Base-by-base conservation (phyloP, 1,140 invertebrate genomes). In the Aradophagus sp. region DNA sequence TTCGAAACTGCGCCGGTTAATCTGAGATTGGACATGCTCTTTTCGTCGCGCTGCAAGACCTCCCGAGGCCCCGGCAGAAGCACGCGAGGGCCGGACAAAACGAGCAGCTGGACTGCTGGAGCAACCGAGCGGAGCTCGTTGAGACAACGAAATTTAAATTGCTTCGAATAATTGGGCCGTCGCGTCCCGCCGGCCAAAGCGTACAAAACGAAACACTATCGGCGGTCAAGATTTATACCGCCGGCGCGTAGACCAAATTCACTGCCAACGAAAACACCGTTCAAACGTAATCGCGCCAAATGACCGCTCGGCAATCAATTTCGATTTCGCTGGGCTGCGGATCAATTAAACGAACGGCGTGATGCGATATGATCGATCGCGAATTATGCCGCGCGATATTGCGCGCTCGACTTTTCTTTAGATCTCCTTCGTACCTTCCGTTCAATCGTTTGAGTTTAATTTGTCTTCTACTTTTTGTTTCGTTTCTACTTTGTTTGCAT, bases 121-220 rank as follows among this genome's bases (percentile, higher is more conserved):
- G n/a, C n/a, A n/a, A 47, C 20, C 32, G 14, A 39, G 42, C 36
- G 27, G 16, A 29, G 13, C 48, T 50, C 52, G 47, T 41, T 34
- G 59, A 61, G 71, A 68, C 71, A 69, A 73, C 71, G 65, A 68
- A 73, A 73, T 73, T 73, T 68, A 73, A 73, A 73, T 73, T 68
- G 71, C 71, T 61, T 69, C 71, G 61, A 69, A 74, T 74, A 74
- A 74, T 74, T 74, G 71, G 71, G 38, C 65, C 71, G 71, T 67
- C 56, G 69, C 65, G 55, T 59, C 47, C 50, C 27, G 50, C 38
- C 45, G 56, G 29, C 56, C 71, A 48, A 65, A 61, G 41, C 29
- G 55, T 27, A 63, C 45, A 65, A 56, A 63, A 61, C 50, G 56
- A 50, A 34, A 52, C 47, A n/a, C 27, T 67, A 73, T 73, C 62